Evolutionary conservation across 1,140 invertebrate species (phyloP), one percentile per base, ranked within the genome.

Genomic region (Drosophila sechellia): DNA sequence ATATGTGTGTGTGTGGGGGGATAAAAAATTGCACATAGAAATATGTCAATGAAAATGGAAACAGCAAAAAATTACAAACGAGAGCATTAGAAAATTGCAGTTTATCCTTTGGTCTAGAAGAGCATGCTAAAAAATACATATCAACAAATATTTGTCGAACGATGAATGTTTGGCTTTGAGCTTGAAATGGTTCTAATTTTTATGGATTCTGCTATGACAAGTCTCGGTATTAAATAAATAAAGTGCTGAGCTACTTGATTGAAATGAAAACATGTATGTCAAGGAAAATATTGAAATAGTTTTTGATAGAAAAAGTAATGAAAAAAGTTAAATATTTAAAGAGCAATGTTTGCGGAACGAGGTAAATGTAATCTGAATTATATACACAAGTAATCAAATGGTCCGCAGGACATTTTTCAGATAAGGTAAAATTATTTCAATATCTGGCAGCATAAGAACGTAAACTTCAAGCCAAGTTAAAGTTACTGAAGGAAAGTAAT

Each of bases 21-120:
- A 46, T 39, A 58, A 74, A 75, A 59, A 66, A 75, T 35, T 49
- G 37, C 52, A 37, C 45, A 55, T 35, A 35, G 31, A 53, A 78
- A 65, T 71, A 52, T 63, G 77, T 79, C 76, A 72, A 66, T 74
- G 45, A 40, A 58, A 73, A 73, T 59, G 42, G 49, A 56, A 60
- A 55, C 35, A 52, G 42, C 1, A 45, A 20, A 45, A 52, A 49
- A 34, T 37, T 27, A 39, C n/a, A 59, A 31, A 55, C 40, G 50
- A 65, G 57, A 68, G 70, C 55, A 83, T 79, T 83, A 83, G 75
- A 84, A 84, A 65, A 72, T 71, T 75, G 70, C 70, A 77, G 17
- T 49, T 61, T 56, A 64, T 70, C 48, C 65, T 43, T 63, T 22
- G 43, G 43, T 22, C 17, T 37, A 17, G 25, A 34, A 35, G 55